Percentiles rank a stretch among this genome's conserved stretches.
Conservation (phyloP, 2,888 invertebrate genomes). For the Electrophaes corylata region DNA sequence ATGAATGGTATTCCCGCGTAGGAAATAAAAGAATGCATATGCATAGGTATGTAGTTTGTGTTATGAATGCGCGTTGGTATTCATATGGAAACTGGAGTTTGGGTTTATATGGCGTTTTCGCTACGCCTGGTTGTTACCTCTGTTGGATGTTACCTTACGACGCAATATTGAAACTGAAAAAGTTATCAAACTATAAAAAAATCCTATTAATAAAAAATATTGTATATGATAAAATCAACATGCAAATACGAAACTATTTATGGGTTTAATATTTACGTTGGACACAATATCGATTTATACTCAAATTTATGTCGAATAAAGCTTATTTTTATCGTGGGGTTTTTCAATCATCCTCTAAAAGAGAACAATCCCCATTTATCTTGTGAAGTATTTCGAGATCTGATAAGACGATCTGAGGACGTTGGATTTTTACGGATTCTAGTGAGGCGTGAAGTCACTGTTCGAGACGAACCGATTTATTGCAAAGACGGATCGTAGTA, state of each 20-base stretch:
- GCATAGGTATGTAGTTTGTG: conserved; percentile 8
- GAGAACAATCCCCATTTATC: conserved; percentile 72
- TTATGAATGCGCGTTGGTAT: conserved; percentile 15
- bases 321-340: conserved; percentile 38
- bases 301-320: background rate
- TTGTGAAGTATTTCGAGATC: conserved; percentile 63
- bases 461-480: conserved; percentile 45
- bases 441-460: conserved; percentile 48
- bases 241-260: background rate
- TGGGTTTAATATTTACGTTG: background rate
- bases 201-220: background rate
- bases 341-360: conserved; percentile 63
- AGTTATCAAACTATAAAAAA: background rate
- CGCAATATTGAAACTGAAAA: background rate
- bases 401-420: conserved; percentile 65
- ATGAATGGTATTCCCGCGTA: conserved; percentile 26
- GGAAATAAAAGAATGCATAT: conserved; percentile 21
- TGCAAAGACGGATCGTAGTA: conserved; percentile 36
- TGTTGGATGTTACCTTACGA: background rate
- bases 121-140: background rate
- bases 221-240: background rate
- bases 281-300: background rate
- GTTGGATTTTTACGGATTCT: conserved; percentile 63
- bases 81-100: background rate
- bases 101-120: background rate